Conservation (phyloP, 1,140 invertebrate species). For the Medauroidea extradentata region DNA sequence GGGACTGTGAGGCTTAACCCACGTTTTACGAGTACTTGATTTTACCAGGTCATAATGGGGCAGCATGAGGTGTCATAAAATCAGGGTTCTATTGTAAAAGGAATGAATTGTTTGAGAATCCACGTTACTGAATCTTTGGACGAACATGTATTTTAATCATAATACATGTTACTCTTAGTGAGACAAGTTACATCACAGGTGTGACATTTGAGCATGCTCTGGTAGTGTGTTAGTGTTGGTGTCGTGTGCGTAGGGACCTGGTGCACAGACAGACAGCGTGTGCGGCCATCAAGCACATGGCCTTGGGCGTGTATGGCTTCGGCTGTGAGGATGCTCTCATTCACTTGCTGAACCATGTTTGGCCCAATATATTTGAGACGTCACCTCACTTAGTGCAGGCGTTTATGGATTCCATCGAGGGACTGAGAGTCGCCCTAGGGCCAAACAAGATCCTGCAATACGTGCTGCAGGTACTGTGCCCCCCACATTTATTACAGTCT, state of each 20-base stretch:
- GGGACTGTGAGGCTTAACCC: no score
- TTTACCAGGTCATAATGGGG: no score
- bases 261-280: slow-evolving; percentile 99
- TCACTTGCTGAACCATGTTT: slow-evolving; percentile 97
- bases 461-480: slow-evolving; percentile 71
- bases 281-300: slow-evolving; percentile 98
- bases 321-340: slow-evolving; percentile 98
- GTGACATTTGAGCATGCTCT: neutral
- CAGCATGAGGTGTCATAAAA: no score
- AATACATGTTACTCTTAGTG: no score
- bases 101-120: no score
- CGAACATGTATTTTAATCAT: no score
- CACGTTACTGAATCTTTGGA: no score
- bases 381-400: slow-evolving; percentile 99
- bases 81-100: no score
- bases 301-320: slow-evolving; percentile 97
- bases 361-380: slow-evolving; percentile 99
- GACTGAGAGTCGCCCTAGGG: slow-evolving; percentile 91
- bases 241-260: slow-evolving; percentile 88
- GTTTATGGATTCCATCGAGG: slow-evolving; percentile 98
- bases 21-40: no score
- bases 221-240: slow-evolving; percentile 21
- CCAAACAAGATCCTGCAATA: slow-evolving; percentile 97
- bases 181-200: no score
- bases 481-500: slow-evolving; percentile 12